These are phyloP conservation scores for Imbricaverruca yamaguchii DNA, from an alignment of 2,888 invertebrate genomes.

Conservation along the genomic window DNA sequence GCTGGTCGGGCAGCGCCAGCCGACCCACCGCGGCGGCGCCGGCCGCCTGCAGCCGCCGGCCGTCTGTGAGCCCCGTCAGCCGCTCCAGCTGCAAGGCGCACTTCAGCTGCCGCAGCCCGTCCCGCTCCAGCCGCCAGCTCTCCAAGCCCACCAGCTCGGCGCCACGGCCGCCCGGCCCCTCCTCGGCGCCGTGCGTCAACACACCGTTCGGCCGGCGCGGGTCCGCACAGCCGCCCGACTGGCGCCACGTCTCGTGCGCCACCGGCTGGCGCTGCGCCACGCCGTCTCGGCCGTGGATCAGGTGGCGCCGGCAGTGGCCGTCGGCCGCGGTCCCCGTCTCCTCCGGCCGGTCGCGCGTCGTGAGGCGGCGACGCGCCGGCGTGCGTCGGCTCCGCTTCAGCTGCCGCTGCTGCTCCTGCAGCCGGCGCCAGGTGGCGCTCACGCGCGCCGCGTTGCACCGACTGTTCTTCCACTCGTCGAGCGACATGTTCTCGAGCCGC, in stretches of 20 bases:
- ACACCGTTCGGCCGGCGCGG: not conserved
- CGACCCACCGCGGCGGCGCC: constrained; percentile 25
- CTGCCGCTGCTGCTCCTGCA: constrained; percentile 24
- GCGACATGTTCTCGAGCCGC: constrained; percentile 18
- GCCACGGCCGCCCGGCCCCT: not conserved
- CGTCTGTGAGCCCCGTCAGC: constrained; percentile 22
- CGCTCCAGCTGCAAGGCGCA: constrained; percentile 24
- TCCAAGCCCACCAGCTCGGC: constrained; percentile 24
- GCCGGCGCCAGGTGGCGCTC: constrained; percentile 14
- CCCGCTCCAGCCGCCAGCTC: constrained; percentile 24
- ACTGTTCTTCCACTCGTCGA: constrained; percentile 20
- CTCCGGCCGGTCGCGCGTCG: not conserved
- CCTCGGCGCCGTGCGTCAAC: not conserved
- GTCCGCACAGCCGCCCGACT: not conserved
- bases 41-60: constrained; percentile 21
- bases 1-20: constrained; percentile 11
- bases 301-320: constrained; percentile 6
- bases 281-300: constrained; percentile 24
- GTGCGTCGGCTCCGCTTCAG: constrained; percentile 23
- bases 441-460: not conserved
- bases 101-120: constrained; percentile 21
- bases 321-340: not conserved
- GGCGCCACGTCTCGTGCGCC: constrained; percentile 25
- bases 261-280: constrained; percentile 26
- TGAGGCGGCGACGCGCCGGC: not conserved